Evolutionary conservation across 1,140 invertebrate genomes (phyloP).

Genomic region (Metopolophium dirhodum): DNA sequence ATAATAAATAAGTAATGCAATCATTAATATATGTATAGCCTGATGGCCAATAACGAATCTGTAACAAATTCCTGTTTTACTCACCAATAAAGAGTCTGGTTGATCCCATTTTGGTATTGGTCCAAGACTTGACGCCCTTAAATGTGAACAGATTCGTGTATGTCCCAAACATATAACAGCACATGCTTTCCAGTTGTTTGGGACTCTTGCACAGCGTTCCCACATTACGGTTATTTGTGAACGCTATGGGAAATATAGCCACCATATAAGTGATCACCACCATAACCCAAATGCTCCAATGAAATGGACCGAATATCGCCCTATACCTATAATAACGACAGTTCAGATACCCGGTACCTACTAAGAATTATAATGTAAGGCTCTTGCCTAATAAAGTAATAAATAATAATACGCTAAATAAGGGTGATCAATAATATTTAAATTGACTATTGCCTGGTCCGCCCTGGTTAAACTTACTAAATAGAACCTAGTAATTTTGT

Average conservation of each 20-base stretch:
- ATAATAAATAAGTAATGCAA: no score
- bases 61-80: background rate
- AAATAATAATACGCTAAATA: no score
- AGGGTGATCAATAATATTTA: background rate
- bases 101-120: slow-evolving; percentile 71
- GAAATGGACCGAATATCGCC: slow-evolving; percentile 81
- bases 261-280: slow-evolving; percentile 74
- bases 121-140: slow-evolving; percentile 72
- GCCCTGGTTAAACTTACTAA: background rate
- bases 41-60: no score
- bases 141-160: slow-evolving; percentile 82
- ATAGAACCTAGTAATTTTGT: background rate
- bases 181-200: slow-evolving; percentile 71
- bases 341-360: background rate
- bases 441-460: background rate
- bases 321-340: slow-evolving; percentile 68
- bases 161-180: slow-evolving; percentile 76
- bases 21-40: no score
- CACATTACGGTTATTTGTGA: slow-evolving; percentile 72
- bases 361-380: background rate
- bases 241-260: slow-evolving; percentile 73
- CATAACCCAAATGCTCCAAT: slow-evolving; percentile 77
- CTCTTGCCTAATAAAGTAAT: no score
- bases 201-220: slow-evolving; percentile 70
- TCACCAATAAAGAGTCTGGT: slow-evolving; percentile 74